These are phyloP conservation scores for Bacillus rossius DNA, from an alignment of 1,140 invertebrate species.

Conservation along the genomic window DNA sequence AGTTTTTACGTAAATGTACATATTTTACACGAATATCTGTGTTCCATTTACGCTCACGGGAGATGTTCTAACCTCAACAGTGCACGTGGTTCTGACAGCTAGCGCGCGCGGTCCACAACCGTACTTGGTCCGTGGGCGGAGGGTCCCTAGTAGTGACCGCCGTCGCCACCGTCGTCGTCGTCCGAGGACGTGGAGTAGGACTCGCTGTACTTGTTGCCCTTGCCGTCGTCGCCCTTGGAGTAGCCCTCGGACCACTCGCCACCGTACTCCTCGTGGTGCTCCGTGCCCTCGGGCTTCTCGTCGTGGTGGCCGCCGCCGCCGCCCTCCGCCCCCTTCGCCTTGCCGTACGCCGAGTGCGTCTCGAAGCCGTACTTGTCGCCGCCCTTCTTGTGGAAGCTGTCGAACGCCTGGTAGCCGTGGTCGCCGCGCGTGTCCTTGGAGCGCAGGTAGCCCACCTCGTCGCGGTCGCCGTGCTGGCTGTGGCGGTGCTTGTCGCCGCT, in stretches of 20 bases:
- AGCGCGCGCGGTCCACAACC: too few species aligned
- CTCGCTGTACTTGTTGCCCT: slow-evolving; percentile 27
- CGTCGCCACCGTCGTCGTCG: neutral
- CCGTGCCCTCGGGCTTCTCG: slow-evolving; percentile 20
- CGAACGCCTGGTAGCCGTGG: slow-evolving; percentile 62
- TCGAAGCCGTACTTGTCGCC: slow-evolving; percentile 64
- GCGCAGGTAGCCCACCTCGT: slow-evolving; percentile 57
- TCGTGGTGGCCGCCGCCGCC: slow-evolving; percentile 30
- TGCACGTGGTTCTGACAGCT: too few species aligned
- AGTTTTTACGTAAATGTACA: too few species aligned
- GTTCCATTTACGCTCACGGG: too few species aligned
- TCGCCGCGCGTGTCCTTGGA: slow-evolving; percentile 56
- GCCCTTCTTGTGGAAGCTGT: slow-evolving; percentile 63
- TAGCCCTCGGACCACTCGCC: slow-evolving; percentile 34
- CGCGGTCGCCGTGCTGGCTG: slow-evolving; percentile 45
- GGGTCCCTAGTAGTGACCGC: too few species aligned
- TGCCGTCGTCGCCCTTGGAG: slow-evolving; percentile 33
- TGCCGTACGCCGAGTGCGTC: slow-evolving; percentile 55
- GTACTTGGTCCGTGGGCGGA: too few species aligned
- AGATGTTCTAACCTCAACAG: too few species aligned
- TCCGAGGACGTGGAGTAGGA: neutral
- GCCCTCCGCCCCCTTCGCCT: slow-evolving; percentile 35
- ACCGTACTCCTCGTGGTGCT: slow-evolving; percentile 36
- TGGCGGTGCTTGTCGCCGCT: too few species aligned
- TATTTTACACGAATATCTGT: too few species aligned